A percentile compares a stretch with the other conserved stretches of the same genome.
Evolutionary conservation across 2,888 invertebrate genomes (phyloP).

Genomic region (Tipula lateralis): DNA sequence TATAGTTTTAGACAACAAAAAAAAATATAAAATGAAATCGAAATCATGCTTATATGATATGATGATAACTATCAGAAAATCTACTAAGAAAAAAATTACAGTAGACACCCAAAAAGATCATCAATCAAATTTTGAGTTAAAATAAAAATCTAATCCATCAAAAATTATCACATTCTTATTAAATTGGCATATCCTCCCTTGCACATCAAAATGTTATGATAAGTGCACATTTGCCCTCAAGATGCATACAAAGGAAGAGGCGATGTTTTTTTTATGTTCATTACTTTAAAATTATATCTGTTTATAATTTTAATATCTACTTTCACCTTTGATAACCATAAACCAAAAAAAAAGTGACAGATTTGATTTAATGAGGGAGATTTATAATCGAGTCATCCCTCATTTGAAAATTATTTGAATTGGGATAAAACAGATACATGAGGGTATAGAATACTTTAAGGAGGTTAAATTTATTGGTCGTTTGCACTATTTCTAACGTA

Average conservation of each 20-base stretch:
- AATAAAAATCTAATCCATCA: neutral
- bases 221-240: neutral
- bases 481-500: neutral
- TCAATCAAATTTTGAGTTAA: neutral
- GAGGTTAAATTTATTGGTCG: neutral
- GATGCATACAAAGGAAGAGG: neutral
- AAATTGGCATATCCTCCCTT: neutral
- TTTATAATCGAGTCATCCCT: neutral
- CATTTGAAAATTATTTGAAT: constrained; percentile 6
- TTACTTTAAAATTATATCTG: neutral
- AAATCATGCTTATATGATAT: neutral
- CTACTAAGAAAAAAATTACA: neutral
- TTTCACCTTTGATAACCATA: neutral
- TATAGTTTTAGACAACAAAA: neutral
- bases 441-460: neutral
- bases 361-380: constrained; percentile 1
- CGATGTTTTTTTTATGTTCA: neutral
- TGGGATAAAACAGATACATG: neutral
- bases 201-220: neutral
- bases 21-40: neutral
- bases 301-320: neutral
- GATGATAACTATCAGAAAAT: neutral
- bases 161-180: neutral
- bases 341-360: neutral
- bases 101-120: neutral